Conservation (phyloP, 2,113 vertebrate species). For the Tragulus kanchil region DNA sequence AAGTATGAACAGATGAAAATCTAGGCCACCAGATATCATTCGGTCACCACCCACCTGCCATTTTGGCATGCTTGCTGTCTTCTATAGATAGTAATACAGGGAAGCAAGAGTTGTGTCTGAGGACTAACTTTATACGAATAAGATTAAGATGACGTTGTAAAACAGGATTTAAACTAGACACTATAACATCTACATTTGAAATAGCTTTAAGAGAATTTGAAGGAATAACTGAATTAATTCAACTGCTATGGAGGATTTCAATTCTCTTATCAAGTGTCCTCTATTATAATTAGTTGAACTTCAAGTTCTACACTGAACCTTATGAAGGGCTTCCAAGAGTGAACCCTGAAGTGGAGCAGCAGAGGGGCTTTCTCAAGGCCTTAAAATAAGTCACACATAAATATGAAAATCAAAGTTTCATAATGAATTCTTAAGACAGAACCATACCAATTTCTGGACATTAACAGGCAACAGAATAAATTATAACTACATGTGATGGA, state of each 20-base stretch:
- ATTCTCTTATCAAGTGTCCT: not conserved
- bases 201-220: constrained; percentile 35
- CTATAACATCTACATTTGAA: constrained; percentile 40
- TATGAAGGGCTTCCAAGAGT: constrained; percentile 10
- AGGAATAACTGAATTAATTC: constrained; percentile 40
- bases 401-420: constrained; percentile 10
- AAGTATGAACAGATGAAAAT: not conserved
- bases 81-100: not conserved
- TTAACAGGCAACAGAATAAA: not conserved
- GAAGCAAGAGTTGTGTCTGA: not conserved
- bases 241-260: not conserved
- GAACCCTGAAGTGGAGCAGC: not conserved
- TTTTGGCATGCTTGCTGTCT: not conserved
- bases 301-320: constrained; percentile 35
- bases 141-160: constrained; percentile 23
- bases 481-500: not conserved
- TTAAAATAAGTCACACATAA: constrained; percentile 10
- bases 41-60: not conserved
- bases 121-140: not conserved
- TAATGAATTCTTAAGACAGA: not conserved
- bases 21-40: not conserved
- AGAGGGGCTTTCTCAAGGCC: not conserved
- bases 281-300: constrained; percentile 4
- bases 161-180: not conserved
- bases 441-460: constrained; percentile 65